A percentile compares a stretch with the other conserved stretches of the same genome.
Conservation (phyloP, 1,140 invertebrate species). For the Caenorhabditis brenneri region DNA sequence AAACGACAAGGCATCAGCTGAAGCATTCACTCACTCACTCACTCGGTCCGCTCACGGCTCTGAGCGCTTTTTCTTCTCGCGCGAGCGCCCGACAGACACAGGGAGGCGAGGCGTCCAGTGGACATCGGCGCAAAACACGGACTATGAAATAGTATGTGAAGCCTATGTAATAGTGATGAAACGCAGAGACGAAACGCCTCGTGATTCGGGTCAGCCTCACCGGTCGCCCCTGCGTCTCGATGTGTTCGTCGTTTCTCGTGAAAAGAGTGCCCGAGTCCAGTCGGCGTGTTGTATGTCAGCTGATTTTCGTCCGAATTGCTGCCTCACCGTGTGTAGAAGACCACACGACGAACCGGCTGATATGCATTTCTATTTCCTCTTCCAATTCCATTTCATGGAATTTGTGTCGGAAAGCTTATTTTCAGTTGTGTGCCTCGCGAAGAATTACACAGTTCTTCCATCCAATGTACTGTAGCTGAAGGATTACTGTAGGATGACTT, state of each 20-base stretch:
- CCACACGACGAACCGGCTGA: not conserved
- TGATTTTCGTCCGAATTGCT: constrained; percentile 20
- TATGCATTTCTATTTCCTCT: not conserved
- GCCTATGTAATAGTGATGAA: not conserved
- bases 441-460: too few species aligned
- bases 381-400: not conserved
- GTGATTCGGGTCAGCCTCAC: constrained; percentile 38
- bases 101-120: constrained; percentile 17
- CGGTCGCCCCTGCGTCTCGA: constrained; percentile 27
- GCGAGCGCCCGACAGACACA: constrained; percentile 11
- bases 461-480: too few species aligned
- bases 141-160: not conserved
- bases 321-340: not conserved
- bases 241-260: constrained; percentile 9
- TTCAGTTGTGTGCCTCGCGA: too few species aligned
- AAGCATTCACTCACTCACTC: constrained; percentile 15
- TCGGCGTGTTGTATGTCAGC: constrained; percentile 28
- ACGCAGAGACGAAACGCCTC: constrained; percentile 29
- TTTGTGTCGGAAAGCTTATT: not conserved
- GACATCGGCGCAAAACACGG: constrained; percentile 19
- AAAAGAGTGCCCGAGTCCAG: constrained; percentile 13
- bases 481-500: too few species aligned
- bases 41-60: constrained; percentile 8
- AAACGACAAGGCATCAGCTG: not conserved
- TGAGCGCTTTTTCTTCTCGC: not conserved